These are phyloP conservation scores for Spisula solida DNA, from an alignment of 2,888 invertebrate species.

Conservation along the genomic window DNA sequence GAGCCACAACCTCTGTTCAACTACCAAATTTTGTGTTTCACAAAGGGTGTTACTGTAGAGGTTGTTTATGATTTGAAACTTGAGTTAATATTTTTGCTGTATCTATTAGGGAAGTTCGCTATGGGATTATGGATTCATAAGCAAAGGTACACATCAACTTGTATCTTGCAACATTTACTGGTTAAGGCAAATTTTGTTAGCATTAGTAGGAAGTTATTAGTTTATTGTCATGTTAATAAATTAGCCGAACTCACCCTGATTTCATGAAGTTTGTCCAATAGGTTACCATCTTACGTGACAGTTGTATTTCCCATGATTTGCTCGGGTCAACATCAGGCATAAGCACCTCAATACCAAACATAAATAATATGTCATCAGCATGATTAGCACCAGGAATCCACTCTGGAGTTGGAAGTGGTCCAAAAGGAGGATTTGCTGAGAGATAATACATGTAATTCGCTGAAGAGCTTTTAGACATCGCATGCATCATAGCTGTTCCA, in stretches of 20 bases:
- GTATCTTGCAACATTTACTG: too few relatives aligned
- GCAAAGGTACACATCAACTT: too few relatives aligned
- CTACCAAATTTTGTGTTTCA: too few relatives aligned
- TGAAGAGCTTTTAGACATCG: not conserved
- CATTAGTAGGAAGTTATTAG: too few relatives aligned
- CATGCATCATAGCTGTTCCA: not conserved
- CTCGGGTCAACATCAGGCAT: not conserved
- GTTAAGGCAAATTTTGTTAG: too few relatives aligned
- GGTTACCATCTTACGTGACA: slow-evolving; percentile 31
- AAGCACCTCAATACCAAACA: not conserved
- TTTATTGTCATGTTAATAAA: too few relatives aligned
- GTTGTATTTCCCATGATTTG: slow-evolving; percentile 30
- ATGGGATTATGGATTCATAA: too few relatives aligned
- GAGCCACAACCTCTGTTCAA: too few relatives aligned
- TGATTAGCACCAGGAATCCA: slow-evolving; percentile 27
- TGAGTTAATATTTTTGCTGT: too few relatives aligned
- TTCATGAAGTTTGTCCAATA: slow-evolving; percentile 59
- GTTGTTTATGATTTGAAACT: too few relatives aligned
- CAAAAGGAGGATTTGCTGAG: not conserved
- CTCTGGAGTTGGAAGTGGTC: not conserved
- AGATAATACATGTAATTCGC: not conserved
- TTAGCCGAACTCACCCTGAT: slow-evolving; percentile 30
- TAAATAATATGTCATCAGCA: slow-evolving; percentile 46
- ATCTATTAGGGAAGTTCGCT: too few relatives aligned
- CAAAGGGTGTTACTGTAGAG: too few relatives aligned